Conservation (phyloP, 1,140 invertebrate genomes). For the Leptinotarsa lineolata region DNA sequence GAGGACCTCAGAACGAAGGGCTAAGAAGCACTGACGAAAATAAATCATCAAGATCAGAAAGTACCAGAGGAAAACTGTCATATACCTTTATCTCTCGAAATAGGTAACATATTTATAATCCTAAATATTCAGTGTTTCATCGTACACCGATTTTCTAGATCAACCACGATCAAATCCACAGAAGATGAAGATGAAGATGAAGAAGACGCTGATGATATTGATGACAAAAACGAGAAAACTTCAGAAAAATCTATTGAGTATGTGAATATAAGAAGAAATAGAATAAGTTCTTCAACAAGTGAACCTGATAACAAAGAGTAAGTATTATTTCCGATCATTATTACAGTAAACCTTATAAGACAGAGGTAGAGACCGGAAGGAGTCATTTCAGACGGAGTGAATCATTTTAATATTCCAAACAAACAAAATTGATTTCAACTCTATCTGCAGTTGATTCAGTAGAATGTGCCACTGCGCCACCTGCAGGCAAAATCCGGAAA, state of each 20-base stretch:
- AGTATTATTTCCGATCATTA: background rate
- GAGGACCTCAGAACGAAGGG: conserved; percentile 75
- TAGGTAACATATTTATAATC: conserved; percentile 48
- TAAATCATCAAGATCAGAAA: conserved; percentile 41
- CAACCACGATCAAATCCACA: conserved; percentile 34
- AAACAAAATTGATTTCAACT: too few relatives aligned
- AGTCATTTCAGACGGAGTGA: too few relatives aligned
- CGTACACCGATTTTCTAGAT: conserved; percentile 14
- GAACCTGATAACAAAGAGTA: conserved; percentile 32
- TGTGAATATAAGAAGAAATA: conserved; percentile 67
- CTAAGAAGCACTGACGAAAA: conserved; percentile 51
- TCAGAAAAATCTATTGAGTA: conserved; percentile 53
- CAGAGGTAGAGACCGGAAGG: too few relatives aligned
- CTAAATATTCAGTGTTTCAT: background rate
- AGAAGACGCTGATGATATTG: conserved; percentile 36
- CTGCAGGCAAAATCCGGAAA: too few relatives aligned
- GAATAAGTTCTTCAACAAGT: conserved; percentile 60
- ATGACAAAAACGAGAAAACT: conserved; percentile 25
- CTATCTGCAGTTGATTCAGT: too few relatives aligned
- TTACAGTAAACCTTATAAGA: too few relatives aligned
- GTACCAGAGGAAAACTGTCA: conserved; percentile 64
- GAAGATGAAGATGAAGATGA: conserved; percentile 49
- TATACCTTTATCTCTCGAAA: conserved; percentile 61
- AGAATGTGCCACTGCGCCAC: too few relatives aligned
- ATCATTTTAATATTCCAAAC: too few relatives aligned